A percentile compares a stretch with the other conserved stretches of the same genome.
phyloP scores from a whole-genome alignment of 1,140 invertebrate genomes.

The Doryteuthis pealeii region DNA sequence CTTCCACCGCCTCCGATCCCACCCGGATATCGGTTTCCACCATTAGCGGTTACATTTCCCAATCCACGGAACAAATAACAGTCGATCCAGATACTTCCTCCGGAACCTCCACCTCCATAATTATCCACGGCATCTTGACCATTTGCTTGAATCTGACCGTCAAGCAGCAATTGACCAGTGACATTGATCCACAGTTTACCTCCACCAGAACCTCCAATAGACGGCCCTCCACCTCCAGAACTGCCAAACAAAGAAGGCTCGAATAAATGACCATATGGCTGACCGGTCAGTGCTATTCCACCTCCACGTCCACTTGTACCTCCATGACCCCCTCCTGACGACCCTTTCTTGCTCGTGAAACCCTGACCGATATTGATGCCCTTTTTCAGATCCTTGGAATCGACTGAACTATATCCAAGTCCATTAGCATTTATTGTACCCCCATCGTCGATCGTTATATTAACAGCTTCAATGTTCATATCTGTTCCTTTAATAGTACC shows the following conservation, averaged over 20 bases:
- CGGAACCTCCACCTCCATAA: slow-evolving; percentile 42
- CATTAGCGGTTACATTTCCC: slow-evolving; percentile 49
- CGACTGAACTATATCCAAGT: slow-evolving; percentile 34
- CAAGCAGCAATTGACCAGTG: slow-evolving; percentile 33
- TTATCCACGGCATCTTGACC: slow-evolving; percentile 28
- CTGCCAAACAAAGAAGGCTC: slow-evolving; percentile 40
- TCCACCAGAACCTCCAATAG: slow-evolving; percentile 40
- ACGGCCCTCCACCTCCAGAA: slow-evolving; percentile 39
- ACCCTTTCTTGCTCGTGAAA: slow-evolving; percentile 27
- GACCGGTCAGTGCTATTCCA: slow-evolving; percentile 35
- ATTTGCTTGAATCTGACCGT: slow-evolving; percentile 39
- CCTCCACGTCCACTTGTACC: slow-evolving; percentile 42
- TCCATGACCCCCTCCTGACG: slow-evolving; percentile 46
- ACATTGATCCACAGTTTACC: slow-evolving; percentile 38
- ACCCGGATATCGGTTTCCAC: slow-evolving; percentile 32
- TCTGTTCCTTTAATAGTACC: slow-evolving; percentile 41
- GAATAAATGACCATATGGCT: slow-evolving; percentile 46
- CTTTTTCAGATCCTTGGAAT: slow-evolving; percentile 10
- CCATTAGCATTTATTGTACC: slow-evolving; percentile 40
- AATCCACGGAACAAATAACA: slow-evolving; percentile 36
- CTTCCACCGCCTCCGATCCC: slow-evolving; percentile 42
- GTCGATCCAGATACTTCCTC: slow-evolving; percentile 41
- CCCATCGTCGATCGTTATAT: slow-evolving; percentile 47
- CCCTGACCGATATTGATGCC: slow-evolving; percentile 38
- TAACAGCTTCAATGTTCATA: slow-evolving; percentile 32